These are phyloP conservation scores for Agonopterix heracliana DNA, from an alignment of 2,888 invertebrate genomes.

Conservation along the genomic window DNA sequence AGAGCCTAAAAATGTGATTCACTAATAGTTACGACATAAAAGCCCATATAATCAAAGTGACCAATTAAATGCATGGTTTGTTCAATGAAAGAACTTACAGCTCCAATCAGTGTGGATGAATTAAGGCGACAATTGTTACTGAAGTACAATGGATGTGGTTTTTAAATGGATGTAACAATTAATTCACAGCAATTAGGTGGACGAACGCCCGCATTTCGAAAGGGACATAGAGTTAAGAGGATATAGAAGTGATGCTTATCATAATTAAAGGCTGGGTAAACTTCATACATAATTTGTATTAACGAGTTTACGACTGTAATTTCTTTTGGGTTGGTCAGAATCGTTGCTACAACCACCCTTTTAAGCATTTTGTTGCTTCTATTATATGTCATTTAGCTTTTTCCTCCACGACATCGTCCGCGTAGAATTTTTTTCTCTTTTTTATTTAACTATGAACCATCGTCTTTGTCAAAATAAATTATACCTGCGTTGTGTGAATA, in stretches of 20 bases:
- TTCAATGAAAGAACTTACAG: conserved; percentile 54
- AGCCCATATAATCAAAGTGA: conserved; percentile 42
- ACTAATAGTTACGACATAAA: too few species aligned
- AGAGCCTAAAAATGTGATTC: too few species aligned
- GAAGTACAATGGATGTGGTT: conserved; percentile 63
- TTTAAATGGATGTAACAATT: conserved; percentile 76
- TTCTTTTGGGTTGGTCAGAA: not conserved
- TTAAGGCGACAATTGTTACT: conserved; percentile 58
- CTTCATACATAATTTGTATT: too few species aligned
- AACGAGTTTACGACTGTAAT: too few species aligned
- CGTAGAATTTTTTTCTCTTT: too few species aligned
- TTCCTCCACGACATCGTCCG: too few species aligned
- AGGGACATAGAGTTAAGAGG: conserved; percentile 29
- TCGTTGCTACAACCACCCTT: not conserved
- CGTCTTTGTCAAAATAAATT: too few species aligned
- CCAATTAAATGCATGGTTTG: conserved; percentile 50
- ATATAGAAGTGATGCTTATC: conserved; percentile 15
- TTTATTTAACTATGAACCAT: too few species aligned
- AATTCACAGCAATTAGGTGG: conserved; percentile 73
- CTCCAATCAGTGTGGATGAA: conserved; percentile 59
- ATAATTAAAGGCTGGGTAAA: too few species aligned
- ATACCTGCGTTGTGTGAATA: too few species aligned
- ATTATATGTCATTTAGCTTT: too few species aligned
- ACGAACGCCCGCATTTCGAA: conserved; percentile 69
- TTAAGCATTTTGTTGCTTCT: too few species aligned